Base-by-base conservation (phyloP, 2,797 vertebrate species). In the Nannoperca australis region DNA sequence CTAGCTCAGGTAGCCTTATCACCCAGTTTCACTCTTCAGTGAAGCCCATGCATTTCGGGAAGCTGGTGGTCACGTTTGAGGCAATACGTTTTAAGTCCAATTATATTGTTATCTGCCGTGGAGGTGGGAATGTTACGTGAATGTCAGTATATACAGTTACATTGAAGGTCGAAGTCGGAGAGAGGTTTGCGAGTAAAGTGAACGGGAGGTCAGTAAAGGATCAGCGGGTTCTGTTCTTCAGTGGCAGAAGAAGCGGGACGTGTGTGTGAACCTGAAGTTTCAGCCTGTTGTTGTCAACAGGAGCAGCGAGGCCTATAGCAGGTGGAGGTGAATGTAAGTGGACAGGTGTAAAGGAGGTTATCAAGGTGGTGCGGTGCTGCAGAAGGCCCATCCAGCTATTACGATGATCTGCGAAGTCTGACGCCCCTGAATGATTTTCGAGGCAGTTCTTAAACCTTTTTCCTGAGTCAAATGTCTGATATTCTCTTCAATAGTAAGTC, bases 281-380 rank as follows among this genome's bases (percentile, higher is more conserved):
- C 30, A 74, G 60, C n/a, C 30, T 34, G 70, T 45, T 61, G 68
- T 24, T 36, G 27, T 50, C 47, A 17, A 20, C 27, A 13, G 45
- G 45, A 62, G 67, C 74, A 62, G 54, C 22, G 17, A 67, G 56
- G 65, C 18, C 15, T 62, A 15, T 10, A 36, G 82, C 8, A 82
- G 65, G 89, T 86, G 24, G 74, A 75, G 70, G 4, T 79, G 84
- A 89, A 82, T 85, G 88, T 84, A 47, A 24, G 38, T 56, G 76
- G 69, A 71, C 3, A 60, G 53, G 82, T 87, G 65, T 75, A 18
- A 75, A 62, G 78, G 60, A 55, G 59, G 85, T 64, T 70, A 51
- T 84, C 58, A 22, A 38, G 27, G 34, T 22, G 24, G 32, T 30
- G 64, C 56, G 45, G 74, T 55, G 4, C 55, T 63, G 42, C 66